Evolutionary conservation across 92 coral and sea anemone genomes (phyloP).

Genomic region (Phymanthus crucifer): DNA sequence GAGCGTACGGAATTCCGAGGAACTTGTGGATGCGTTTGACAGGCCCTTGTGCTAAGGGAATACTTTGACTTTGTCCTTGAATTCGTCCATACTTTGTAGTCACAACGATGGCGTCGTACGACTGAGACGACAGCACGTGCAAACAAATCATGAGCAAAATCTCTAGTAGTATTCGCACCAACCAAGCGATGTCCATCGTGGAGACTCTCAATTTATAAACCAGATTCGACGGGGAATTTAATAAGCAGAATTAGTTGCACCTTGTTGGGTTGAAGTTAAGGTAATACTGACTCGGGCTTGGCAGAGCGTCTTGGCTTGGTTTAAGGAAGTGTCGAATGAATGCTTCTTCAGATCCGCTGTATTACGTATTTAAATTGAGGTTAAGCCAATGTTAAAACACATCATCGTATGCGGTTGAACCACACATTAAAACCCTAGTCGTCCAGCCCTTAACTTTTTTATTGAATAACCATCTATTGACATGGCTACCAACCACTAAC

Average conservation of each 20-base stretch:
- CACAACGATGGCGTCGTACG: conserved; percentile 26
- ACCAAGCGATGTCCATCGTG: conserved; percentile 14
- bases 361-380: conserved; percentile 20
- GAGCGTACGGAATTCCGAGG: conserved; percentile 70
- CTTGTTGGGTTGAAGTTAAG: conserved; percentile 1
- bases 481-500: conserved; percentile 7
- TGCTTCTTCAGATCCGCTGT: conserved; percentile 19
- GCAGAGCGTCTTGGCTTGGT: conserved; percentile 13
- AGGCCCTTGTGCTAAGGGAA: conserved; percentile 52
- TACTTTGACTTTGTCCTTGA: conserved; percentile 47
- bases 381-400: conserved; percentile 34
- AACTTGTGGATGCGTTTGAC: conserved; percentile 48
- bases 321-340: conserved; percentile 9
- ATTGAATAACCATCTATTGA: conserved; percentile 30
- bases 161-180: neutral
- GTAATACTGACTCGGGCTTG: neutral
- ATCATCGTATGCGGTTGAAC: conserved; percentile 31
- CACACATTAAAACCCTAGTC: conserved; percentile 27
- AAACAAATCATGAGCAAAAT: conserved; percentile 13
- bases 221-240: neutral
- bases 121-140: conserved; percentile 28
- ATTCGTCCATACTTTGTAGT: conserved; percentile 47
- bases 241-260: neutral
- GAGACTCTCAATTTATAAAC: neutral
- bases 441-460: conserved; percentile 30